Base-by-base conservation (phyloP, 2,797 vertebrate genomes). In the Gambusia yucatana region DNA sequence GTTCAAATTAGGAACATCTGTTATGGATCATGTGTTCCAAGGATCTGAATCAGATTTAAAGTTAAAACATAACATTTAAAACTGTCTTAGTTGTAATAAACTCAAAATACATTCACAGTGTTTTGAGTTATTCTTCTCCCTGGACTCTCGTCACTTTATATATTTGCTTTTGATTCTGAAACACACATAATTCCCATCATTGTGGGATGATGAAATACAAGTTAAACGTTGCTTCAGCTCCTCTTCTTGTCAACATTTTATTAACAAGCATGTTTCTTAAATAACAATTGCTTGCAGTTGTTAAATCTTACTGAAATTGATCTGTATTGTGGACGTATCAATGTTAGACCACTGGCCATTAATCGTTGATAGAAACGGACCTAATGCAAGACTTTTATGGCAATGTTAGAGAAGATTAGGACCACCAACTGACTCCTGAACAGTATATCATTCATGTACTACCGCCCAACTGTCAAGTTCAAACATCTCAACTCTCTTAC, bases 351-450 rank as follows among this genome's bases (percentile, higher is more conserved):
- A 14, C 28, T 43, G 41, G 41, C 16, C 22, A n/a, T 47, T 61
- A 43, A 6, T 65, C 39, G 44, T 2, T 69, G 61, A 33, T 2
- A 43, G 16, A 73, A 65, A 67, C 36, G 74, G 57, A 41, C 10
- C 33, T 14, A 36, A 72, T 78, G 55, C 13, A 36, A 46, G 55
- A 41, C 16, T 61, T 47, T 61, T 50, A 8, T n/a, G 46, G 39
- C 0, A 30, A 41, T 44, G 8, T 50, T 59, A 36, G 67, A 52
- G n/a, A 55, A 39, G 43, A 72, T 61, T 46, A 71, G 39, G 28
- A 78, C 77, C 41, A 72, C 43, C 52, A 71, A 57, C 63, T 77
- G 63, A n/a, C 39, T 41, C 36, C 16, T 28, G 67, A 36, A 52
- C 50, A 77, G 20, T 47, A 20, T 6, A 72, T 77, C 50, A 77